Evolutionary conservation across 2,888 invertebrate species (phyloP), one percentile per base, ranked within the genome.

Genomic region (Mesorhabditis belari): DNA sequence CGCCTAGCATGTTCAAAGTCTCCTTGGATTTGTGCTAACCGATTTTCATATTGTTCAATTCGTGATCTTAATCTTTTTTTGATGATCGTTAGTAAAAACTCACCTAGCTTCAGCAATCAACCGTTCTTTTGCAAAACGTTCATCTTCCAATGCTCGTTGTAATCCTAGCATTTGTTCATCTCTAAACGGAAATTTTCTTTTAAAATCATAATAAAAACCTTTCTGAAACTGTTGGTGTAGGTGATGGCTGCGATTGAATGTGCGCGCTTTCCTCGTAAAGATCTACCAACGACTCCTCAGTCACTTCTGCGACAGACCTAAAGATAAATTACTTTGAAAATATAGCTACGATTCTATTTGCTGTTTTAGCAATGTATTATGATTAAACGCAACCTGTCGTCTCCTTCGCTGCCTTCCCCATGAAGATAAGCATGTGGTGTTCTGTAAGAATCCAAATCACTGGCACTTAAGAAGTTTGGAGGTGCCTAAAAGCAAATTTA

Each of bases 401-500:
- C n/a, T n/a, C n/a, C n/a, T n/a, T n/a, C n/a, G n/a, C n/a, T n/a
- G n/a, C 68, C 71, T 54, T 75, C 79, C 3, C 62, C 65, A 21
- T 66, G 71, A 12, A 79, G 67, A 54, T 75, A 79, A 4, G 78
- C 94, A 67, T 93, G 92, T 1, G 95, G 95, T 2, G 94, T 90
- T 58, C 92, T 89, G 81, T 98, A 96, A 24, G 90, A 90, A 59
- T 90, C 88, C 78, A 98, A 87, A 81, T 95, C 95, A 53, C 92
- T 89, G 85, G 91, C 88, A 66, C 90, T 87, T 67, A 92, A 85
- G 84, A 98, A 96, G 83, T 98, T 96, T 0, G 96, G 98, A 62
- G 95, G 92, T 76, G 88, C 88, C 84, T 88, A 75, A 27, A 83
- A 61, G 26, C 12, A 3, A 12, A 12, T 21, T 17, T 17, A 27